These are phyloP conservation scores for Ctenopoma multispine DNA, from an alignment of 2,797 vertebrate genomes.

Conservation along the genomic window DNA sequence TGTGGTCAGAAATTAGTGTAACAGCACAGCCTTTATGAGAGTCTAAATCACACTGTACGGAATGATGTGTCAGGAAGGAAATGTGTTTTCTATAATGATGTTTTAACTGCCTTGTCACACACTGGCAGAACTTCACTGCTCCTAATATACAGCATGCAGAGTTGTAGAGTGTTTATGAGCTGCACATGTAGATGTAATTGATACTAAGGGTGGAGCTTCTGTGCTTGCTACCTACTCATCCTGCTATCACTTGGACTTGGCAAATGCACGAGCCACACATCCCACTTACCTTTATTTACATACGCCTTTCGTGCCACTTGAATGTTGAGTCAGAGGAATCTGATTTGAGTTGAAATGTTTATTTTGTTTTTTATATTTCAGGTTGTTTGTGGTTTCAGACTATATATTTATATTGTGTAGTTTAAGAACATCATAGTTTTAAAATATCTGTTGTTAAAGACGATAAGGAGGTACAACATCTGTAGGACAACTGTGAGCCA, in stretches of 20 bases:
- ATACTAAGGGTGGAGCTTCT: constrained; percentile 9
- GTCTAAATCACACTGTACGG: not conserved
- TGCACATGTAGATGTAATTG: not conserved
- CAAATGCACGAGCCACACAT: constrained; percentile 27
- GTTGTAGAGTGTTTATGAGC: not conserved
- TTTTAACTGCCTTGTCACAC: not conserved
- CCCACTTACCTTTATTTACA: constrained; percentile 36
- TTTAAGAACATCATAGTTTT: too few relatives aligned
- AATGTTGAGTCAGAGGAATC: not conserved
- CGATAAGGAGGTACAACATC: not conserved
- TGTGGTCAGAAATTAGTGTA: not conserved
- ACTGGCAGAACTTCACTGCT: not conserved
- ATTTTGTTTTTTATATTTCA: not conserved
- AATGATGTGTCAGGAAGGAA: not conserved
- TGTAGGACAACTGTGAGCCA: too few relatives aligned
- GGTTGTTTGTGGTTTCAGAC: not conserved
- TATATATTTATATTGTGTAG: not conserved
- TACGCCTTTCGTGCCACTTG: constrained; percentile 12
- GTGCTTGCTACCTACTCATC: constrained; percentile 17
- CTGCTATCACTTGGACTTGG: constrained; percentile 17
- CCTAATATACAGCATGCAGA: not conserved
- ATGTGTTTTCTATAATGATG: not conserved
- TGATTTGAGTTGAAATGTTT: not conserved
- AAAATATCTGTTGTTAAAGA: too few relatives aligned
- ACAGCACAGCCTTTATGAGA: not conserved